phyloP scores from a whole-genome alignment of 1,140 invertebrate genomes.

The Neodiprion virginianus region DNA sequence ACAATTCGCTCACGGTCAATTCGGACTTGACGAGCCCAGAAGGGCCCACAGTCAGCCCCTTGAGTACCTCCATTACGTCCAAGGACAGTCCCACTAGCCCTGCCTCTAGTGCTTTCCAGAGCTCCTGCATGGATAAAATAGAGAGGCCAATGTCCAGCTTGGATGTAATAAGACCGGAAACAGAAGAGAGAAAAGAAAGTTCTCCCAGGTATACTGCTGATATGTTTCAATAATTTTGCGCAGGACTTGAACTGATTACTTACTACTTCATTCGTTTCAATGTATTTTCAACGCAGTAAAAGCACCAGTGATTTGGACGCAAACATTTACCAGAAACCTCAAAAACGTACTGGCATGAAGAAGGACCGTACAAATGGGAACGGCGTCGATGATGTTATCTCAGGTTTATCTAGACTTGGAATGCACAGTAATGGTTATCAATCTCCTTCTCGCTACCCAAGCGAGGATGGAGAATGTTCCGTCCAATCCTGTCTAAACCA shows the following conservation, averaged over 20 bases:
- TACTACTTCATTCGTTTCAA: no score
- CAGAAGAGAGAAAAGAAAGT: slow-evolving; percentile 28
- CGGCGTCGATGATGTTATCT: slow-evolving; percentile 33
- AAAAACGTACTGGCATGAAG: slow-evolving; percentile 9
- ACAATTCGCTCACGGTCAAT: slow-evolving; percentile 37
- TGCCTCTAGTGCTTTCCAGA: slow-evolving; percentile 11
- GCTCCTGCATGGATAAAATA: slow-evolving; percentile 12
- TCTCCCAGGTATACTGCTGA: slow-evolving; percentile 14
- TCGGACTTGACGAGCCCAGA: slow-evolving; percentile 44
- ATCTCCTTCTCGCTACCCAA: slow-evolving; percentile 66
- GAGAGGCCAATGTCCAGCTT: slow-evolving; percentile 16
- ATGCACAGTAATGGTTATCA: slow-evolving; percentile 30
- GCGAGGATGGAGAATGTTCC: slow-evolving; percentile 80
- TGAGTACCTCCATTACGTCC: slow-evolving; percentile 39
- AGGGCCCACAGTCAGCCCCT: slow-evolving; percentile 36
- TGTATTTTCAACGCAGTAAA: no score
- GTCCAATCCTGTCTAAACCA: slow-evolving; percentile 88
- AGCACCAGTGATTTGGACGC: not conserved
- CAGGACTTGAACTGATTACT: no score
- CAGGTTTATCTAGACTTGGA: slow-evolving; percentile 38
- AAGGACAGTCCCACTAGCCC: slow-evolving; percentile 47
- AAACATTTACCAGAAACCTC: not conserved
- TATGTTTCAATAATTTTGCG: no score
- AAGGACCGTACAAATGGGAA: slow-evolving; percentile 24
- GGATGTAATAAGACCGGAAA: slow-evolving; percentile 21